Conservation (phyloP, 1,140 invertebrate species). For the Rhizoglyphus robini region DNA sequence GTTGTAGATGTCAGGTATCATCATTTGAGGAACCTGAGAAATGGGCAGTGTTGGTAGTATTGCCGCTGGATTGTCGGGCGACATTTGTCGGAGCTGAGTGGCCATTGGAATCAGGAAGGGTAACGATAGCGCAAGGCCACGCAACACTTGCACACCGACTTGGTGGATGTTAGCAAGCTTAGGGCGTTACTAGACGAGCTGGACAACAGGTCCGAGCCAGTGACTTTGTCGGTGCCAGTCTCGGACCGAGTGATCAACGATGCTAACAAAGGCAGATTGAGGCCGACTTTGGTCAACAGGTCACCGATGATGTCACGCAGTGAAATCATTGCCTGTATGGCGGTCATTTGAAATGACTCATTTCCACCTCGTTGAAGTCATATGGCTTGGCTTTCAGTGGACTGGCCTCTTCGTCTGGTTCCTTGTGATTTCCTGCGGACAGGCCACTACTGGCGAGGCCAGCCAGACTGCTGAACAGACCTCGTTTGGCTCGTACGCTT, state of each 20-base stretch:
- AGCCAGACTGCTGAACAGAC: not conserved
- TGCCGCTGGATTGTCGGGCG: not conserved
- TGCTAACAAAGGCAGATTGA: not conserved
- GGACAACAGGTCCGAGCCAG: not conserved
- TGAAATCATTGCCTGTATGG: constrained; percentile 15
- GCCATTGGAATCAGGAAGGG: constrained; percentile 18
- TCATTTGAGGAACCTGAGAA: too few species aligned
- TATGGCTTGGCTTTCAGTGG: not conserved
- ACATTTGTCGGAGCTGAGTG: constrained; percentile 13
- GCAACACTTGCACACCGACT: not conserved
- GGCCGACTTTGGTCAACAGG: not conserved
- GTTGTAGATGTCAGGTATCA: not conserved
- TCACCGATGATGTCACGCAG: constrained; percentile 16
- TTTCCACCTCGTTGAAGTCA: constrained; percentile 12
- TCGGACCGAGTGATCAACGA: constrained; percentile 8
- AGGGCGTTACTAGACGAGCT: not conserved
- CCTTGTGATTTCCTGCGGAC: not conserved
- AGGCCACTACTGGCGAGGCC: not conserved
- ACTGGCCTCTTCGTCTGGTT: not conserved
- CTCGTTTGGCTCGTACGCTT: not conserved
- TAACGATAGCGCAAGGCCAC: constrained; percentile 9
- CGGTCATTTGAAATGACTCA: too few species aligned
- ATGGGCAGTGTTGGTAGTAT: not conserved
- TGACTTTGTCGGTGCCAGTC: not conserved
- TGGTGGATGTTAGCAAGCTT: not conserved